A percentile compares a stretch with the other conserved stretches of the same genome.
These are phyloP conservation scores for Amphibalanus amphitrite DNA, from an alignment of 1,140 invertebrate genomes.

Conservation along the genomic window DNA sequence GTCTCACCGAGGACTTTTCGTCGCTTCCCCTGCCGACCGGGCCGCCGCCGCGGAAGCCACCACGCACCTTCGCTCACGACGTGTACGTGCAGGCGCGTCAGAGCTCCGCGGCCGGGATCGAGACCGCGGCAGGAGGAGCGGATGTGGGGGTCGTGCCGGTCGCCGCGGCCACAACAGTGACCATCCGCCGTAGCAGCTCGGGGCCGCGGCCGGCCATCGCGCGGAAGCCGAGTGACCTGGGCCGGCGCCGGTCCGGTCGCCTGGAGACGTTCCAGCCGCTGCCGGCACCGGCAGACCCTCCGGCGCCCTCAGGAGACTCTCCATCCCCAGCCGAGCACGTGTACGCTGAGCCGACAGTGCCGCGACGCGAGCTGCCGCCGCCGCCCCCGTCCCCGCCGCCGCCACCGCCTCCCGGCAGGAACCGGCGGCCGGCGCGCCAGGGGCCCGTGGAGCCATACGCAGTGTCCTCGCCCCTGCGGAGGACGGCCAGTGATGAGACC, in stretches of 20 bases:
- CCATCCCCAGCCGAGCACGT: not conserved
- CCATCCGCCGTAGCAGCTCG: not conserved
- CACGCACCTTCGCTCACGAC: conserved; percentile 40
- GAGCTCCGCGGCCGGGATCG: too few species aligned
- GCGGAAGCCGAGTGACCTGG: conserved; percentile 8
- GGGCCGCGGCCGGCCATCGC: conserved; percentile 8
- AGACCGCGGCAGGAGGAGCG: too few species aligned
- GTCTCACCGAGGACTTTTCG: too few species aligned
- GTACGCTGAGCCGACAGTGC: not conserved
- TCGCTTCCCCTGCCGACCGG: conserved; percentile 36
- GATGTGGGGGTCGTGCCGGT: too few species aligned
- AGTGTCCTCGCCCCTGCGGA: not conserved
- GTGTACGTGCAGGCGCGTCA: conserved; percentile 11
- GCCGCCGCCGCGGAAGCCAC: conserved; percentile 50
- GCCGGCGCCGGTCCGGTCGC: not conserved
- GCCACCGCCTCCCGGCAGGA: too few species aligned
- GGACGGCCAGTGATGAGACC: not conserved
- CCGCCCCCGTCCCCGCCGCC: too few species aligned
- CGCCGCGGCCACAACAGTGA: not conserved
- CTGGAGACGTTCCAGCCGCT: not conserved
- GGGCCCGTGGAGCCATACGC: not conserved
- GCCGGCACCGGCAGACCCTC: too few species aligned
- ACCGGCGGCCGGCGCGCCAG: too few species aligned
- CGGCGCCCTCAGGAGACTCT: too few species aligned
- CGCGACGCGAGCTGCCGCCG: not conserved